phyloP scores from a whole-genome alignment of 2,888 invertebrate species.

The Archaeoteleia sp. region DNA sequence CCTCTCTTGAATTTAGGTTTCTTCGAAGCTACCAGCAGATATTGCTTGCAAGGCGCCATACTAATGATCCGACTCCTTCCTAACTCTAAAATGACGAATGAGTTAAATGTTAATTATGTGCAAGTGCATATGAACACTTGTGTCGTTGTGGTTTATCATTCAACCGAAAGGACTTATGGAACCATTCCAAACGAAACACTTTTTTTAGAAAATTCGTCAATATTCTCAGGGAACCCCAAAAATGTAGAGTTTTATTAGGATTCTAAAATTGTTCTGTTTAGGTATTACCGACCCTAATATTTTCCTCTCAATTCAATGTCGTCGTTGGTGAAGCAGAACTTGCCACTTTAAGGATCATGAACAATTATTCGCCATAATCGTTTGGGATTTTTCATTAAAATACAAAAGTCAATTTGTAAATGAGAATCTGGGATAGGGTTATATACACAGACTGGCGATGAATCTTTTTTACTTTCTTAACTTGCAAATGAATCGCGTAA shows the following conservation, averaged over 20 bases:
- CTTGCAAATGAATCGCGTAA: constrained; percentile 53
- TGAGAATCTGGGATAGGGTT: constrained; percentile 30
- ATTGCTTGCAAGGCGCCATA: constrained; percentile 59
- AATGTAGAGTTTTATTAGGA: no score
- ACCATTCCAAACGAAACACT: constrained; percentile 36
- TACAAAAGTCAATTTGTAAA: constrained; percentile 42
- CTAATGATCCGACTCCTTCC: constrained; percentile 52
- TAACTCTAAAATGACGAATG: constrained; percentile 51
- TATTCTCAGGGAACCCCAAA: no score
- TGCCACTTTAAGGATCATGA: no score
- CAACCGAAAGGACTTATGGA: constrained; percentile 36
- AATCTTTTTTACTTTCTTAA: constrained; percentile 49
- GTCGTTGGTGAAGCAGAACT: no score
- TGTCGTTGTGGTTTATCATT: constrained; percentile 49
- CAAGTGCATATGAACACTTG: constrained; percentile 56
- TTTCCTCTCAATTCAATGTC: no score
- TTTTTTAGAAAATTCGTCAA: no score
- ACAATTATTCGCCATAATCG: no score
- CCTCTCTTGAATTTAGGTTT: constrained; percentile 59
- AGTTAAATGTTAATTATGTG: constrained; percentile 55
- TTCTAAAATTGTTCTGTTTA: no score
- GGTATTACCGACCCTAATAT: no score
- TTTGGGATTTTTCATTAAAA: no score
- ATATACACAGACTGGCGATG: constrained; percentile 31
- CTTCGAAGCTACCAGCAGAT: constrained; percentile 62